phyloP scores from a whole-genome alignment of 2,888 invertebrate genomes.

The Pyrgus malvae region DNA sequence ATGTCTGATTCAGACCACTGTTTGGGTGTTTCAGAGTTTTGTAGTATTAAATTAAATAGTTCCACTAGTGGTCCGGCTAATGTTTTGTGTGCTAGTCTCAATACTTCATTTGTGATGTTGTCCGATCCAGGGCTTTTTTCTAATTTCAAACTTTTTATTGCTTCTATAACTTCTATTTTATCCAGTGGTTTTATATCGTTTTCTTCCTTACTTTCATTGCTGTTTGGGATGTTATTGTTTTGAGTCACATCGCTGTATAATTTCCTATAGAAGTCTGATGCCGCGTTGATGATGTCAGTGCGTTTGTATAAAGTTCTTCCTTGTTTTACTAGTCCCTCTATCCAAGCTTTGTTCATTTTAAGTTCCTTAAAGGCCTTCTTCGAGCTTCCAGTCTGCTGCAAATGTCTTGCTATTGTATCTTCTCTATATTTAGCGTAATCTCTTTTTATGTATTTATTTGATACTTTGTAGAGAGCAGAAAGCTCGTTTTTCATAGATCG shows the following conservation, averaged over 20 bases:
- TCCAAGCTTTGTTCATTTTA: neutral
- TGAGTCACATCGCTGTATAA: neutral
- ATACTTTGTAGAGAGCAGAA: conserved; percentile 21
- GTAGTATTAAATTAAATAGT: neutral
- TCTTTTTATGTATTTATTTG: conserved; percentile 25
- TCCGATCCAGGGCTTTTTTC: neutral
- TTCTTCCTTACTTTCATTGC: neutral
- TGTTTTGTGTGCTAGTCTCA: neutral
- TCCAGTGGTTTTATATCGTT: neutral
- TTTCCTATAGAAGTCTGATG: no score
- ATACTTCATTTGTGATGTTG: neutral
- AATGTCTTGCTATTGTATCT: conserved; percentile 8
- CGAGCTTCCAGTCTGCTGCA: neutral
- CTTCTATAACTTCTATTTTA: neutral
- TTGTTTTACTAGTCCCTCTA: no score
- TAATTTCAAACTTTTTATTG: neutral
- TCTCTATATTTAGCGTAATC: conserved; percentile 26
- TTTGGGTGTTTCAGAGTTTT: conserved; percentile 17
- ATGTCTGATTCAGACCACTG: conserved; percentile 32
- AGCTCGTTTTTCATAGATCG: conserved; percentile 26
- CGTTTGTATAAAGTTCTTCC: no score
- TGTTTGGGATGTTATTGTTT: neutral
- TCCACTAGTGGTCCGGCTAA: neutral
- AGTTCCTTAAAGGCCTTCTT: neutral
- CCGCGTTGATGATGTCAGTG: no score